phyloP scores from a whole-genome alignment of 2,888 invertebrate species.

The Aporophyla nigra region DNA sequence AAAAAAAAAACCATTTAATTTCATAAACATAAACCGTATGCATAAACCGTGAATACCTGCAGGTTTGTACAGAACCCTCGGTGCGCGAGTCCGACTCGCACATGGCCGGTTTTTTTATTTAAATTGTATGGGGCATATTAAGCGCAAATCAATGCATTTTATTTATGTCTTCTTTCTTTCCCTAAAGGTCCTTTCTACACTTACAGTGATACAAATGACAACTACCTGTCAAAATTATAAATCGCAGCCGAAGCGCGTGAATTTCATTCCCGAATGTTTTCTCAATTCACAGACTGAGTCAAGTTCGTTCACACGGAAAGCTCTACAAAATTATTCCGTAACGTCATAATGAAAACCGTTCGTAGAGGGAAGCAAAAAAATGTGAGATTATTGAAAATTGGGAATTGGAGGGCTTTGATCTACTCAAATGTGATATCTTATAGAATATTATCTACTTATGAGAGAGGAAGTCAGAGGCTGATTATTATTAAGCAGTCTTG shows the following conservation, averaged over 20 bases:
- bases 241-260: neutral
- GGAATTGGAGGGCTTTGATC: slow-evolving; percentile 72
- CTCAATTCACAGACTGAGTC: slow-evolving; percentile 37
- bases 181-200: neutral
- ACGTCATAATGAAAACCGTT: slow-evolving; percentile 73
- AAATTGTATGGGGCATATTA: neutral
- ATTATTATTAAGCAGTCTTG: slow-evolving; percentile 28
- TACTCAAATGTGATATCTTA: slow-evolving; percentile 46
- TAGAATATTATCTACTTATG: slow-evolving; percentile 50
- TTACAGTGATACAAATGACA: neutral
- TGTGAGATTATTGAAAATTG: slow-evolving; percentile 75
- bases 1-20: too few relatives aligned
- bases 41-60: too few relatives aligned
- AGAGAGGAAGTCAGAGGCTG: slow-evolving; percentile 31
- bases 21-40: too few relatives aligned
- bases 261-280: slow-evolving; percentile 22
- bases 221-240: neutral
- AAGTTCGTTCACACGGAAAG: slow-evolving; percentile 73
- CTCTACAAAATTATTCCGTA: slow-evolving; percentile 73
- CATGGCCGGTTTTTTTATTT: too few relatives aligned
- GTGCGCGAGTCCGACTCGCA: too few relatives aligned
- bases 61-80: too few relatives aligned
- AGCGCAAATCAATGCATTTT: neutral
- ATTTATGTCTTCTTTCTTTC: neutral
- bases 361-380: slow-evolving; percentile 67